Percentiles rank a stretch among this genome's conserved stretches.
phyloP scores from a whole-genome alignment of 2,113 vertebrate genomes.

The Microtus richardsoni region DNA sequence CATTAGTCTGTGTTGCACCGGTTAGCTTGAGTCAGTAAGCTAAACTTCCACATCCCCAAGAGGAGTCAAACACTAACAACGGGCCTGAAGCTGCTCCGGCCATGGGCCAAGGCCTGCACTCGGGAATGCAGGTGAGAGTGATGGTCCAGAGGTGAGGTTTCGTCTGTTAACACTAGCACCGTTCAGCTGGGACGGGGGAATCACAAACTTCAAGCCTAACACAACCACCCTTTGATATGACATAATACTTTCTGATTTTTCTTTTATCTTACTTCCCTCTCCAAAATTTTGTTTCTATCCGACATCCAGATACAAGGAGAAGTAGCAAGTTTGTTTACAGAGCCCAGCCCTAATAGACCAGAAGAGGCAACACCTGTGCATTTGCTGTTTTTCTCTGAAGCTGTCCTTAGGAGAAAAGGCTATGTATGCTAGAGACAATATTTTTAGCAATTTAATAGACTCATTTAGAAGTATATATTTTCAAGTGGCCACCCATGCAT shows the following conservation, averaged over 20 bases:
- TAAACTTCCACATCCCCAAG: background rate
- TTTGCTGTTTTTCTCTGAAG: conserved; percentile 62
- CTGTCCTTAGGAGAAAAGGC: conserved; percentile 49
- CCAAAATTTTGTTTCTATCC: background rate
- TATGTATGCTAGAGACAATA: conserved; percentile 48
- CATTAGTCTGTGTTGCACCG: background rate
- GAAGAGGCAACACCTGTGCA: background rate
- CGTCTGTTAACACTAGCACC: background rate
- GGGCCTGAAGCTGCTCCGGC: background rate
- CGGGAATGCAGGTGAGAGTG: background rate
- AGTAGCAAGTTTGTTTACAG: background rate
- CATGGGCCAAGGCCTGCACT: rapidly evolving
- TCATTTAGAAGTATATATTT: conserved; percentile 75
- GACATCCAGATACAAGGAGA: background rate
- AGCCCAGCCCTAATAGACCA: background rate
- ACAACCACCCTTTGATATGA: background rate
- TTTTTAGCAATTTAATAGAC: conserved; percentile 72
- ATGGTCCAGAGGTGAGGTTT: background rate
- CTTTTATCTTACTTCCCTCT: background rate
- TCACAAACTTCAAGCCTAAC: background rate
- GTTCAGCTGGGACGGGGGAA: background rate
- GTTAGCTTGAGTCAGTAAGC: background rate
- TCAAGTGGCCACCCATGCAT: conserved; percentile 25
- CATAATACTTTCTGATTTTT: background rate
- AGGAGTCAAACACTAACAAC: background rate